Evolutionary conservation across 2,888 invertebrate species (phyloP).

Genomic region (Chirona hameri): DNA sequence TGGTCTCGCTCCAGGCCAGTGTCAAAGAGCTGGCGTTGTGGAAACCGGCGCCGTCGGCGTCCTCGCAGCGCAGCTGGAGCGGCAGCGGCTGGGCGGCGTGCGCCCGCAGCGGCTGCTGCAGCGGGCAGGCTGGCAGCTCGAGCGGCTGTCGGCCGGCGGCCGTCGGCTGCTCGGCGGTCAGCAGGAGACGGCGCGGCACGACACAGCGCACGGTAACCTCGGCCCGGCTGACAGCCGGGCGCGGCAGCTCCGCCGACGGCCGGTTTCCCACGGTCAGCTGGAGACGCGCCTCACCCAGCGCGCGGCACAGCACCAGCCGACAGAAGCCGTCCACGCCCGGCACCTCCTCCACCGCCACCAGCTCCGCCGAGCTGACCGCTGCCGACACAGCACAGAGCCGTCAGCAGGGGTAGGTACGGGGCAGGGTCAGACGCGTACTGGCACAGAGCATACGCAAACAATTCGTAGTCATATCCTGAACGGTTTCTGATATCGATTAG

Average conservation of each 20-base stretch:
- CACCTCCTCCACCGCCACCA: not conserved
- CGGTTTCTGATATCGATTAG: too few relatives aligned
- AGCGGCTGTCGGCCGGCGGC: not conserved
- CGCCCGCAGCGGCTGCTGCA: not conserved
- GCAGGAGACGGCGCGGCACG: slow-evolving; percentile 5
- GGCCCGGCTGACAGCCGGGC: not conserved
- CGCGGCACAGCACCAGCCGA: not conserved
- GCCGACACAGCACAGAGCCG: not conserved
- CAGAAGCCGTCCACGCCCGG: not conserved
- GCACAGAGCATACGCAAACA: too few relatives aligned
- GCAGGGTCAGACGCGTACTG: not conserved
- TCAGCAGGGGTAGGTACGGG: not conserved
- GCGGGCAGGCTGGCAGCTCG: slow-evolving; percentile 6
- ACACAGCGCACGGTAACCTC: not conserved
- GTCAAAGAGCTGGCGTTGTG: slow-evolving; percentile 6
- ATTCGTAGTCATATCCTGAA: too few relatives aligned
- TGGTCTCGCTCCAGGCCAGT: not conserved
- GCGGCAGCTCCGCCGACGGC: slow-evolving; percentile 2
- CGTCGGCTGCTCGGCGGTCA: not conserved
- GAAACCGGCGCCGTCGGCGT: not conserved
- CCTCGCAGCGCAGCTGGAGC: not conserved
- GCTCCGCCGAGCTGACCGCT: not conserved
- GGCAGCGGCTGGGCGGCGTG: slow-evolving; percentile 23
- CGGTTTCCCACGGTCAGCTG: not conserved
- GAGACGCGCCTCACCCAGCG: not conserved